phyloP scores from a whole-genome alignment of 2,797 vertebrate genomes.

The Rallus crepitans region DNA sequence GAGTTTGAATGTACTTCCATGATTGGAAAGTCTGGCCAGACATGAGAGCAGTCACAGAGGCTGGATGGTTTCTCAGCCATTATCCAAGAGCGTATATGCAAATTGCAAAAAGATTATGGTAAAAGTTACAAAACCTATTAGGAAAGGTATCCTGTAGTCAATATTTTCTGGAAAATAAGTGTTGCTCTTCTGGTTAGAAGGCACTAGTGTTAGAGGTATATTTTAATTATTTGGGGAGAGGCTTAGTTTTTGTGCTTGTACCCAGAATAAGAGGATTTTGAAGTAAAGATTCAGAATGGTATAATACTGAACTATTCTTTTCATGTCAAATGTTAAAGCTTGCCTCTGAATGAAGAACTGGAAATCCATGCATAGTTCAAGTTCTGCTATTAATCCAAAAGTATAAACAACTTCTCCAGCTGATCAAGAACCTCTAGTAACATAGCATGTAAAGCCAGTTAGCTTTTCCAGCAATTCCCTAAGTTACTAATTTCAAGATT shows the following conservation, averaged over 20 bases:
- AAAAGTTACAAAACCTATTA: background rate
- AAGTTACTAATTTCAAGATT: background rate
- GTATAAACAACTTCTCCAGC: background rate
- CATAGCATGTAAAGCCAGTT: background rate
- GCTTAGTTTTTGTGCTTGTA: background rate
- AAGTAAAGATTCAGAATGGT: background rate
- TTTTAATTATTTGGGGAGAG: background rate
- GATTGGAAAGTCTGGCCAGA: background rate
- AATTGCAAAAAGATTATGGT: background rate
- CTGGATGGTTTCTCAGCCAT: background rate
- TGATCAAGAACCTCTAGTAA: background rate
- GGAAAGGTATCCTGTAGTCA: background rate
- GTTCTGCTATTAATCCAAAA: background rate
- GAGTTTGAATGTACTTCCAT: background rate
- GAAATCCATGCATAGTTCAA: background rate
- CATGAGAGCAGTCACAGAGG: background rate
- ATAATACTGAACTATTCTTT: background rate
- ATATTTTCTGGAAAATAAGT: background rate
- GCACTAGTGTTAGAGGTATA: background rate
- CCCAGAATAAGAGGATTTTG: background rate
- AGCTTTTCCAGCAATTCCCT: background rate
- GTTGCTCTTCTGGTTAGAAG: background rate
- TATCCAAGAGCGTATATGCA: background rate
- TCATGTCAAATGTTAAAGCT: background rate
- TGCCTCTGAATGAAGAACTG: background rate